Base-by-base conservation (phyloP, 37 sponge, comb jelly and placozoan genomes). In the Dysidea cf. avara region DNA sequence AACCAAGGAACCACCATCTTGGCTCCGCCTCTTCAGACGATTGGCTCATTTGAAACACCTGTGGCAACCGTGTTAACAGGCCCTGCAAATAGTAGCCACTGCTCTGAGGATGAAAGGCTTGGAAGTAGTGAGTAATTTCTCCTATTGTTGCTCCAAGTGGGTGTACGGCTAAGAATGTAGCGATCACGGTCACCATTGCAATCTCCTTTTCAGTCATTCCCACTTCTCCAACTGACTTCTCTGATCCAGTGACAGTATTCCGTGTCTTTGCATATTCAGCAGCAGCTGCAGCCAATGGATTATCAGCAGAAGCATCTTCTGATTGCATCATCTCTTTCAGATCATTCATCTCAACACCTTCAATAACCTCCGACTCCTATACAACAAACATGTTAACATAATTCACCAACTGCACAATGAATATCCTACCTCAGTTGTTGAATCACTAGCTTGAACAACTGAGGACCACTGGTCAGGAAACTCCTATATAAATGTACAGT, bases 1-100 rank as follows among this genome's bases (percentile, higher is more conserved):
- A 90, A 56, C 91, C 91, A 7, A 90, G 78, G 63, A 90, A 90
- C 86, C 86, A 90, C 91, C 91, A 90, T 57, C 62, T 64, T 0
- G 71, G 72, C 33, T 74, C 76, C 4, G 39, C 80, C 30, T 26
- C 33, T 0, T 50, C 72, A 4, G 69, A 35, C 13, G 52, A 34
- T 31, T 69, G 68, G 28, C 61, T 81, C 72, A 84, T 53, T 56
- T 84, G 86, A 56, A 90, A 90, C 48, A 90, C 86, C 43, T 76
- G 37, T 0, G 91, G 82, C 50, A 90, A 72, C 1, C 82, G 66
- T 7, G 49, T 40, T 61, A 90, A 57, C 17, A 90, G 91, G 26
- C 72, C 69, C 68, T 90, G 82, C 11, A 90, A 37, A 53, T 81
- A 90, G 61, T 71, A 69, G 56, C 76, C 69, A 54, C 71, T 75